phyloP scores from a whole-genome alignment of 2,113 vertebrate species.

The Eclectus roratus region DNA sequence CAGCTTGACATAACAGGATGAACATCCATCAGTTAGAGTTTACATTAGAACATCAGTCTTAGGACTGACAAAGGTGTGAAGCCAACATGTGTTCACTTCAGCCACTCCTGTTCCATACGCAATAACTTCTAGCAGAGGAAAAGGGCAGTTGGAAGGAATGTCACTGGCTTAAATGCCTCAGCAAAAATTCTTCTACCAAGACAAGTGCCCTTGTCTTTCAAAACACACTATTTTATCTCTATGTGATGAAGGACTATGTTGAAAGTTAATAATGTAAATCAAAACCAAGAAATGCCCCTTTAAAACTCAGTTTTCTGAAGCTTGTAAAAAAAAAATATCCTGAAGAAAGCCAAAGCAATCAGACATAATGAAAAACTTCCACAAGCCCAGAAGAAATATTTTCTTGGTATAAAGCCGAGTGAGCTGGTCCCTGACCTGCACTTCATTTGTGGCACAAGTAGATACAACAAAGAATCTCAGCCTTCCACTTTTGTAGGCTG shows the following conservation, averaged over 20 bases:
- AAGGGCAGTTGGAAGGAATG: background rate
- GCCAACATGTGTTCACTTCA: background rate
- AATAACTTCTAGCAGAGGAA: background rate
- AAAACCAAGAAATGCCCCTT: background rate
- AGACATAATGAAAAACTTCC: background rate
- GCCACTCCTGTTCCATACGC: rapidly evolving
- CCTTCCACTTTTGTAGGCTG: background rate
- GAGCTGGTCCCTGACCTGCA: background rate
- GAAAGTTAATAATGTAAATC: background rate
- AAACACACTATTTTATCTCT: background rate
- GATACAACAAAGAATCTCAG: background rate
- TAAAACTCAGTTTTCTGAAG: background rate
- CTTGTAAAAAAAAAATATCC: background rate
- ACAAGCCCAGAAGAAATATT: background rate
- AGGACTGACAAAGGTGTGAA: background rate
- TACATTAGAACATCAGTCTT: background rate
- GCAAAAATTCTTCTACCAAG: background rate
- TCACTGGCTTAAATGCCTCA: background rate
- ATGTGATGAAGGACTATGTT: background rate
- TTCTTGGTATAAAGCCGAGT: background rate
- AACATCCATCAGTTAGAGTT: background rate
- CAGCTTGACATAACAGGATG: background rate
- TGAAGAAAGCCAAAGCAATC: background rate
- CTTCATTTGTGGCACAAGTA: background rate
- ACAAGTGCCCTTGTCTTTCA: background rate